Base-by-base conservation (phyloP, 37 sponge, comb jelly and placozoan species). In the Bolinopsis microptera region DNA sequence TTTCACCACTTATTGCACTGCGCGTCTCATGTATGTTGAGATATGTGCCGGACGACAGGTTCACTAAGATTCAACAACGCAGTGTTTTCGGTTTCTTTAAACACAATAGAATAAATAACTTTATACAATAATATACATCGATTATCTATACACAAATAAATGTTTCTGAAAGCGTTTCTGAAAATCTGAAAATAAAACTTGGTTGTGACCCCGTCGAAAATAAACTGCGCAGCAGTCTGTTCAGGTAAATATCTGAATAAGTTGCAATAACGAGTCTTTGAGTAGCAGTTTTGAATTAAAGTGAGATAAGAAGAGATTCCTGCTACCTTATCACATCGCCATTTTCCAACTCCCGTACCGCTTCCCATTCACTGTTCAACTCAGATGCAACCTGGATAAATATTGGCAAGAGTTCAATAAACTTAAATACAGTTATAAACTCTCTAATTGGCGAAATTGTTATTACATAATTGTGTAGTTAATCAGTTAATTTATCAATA, bases 301-400 rank as follows among this genome's bases (percentile, higher is more conserved):
- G n/a, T n/a, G n/a, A n/a, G n/a, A n/a, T 18, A 67, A 67, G 13
- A 16, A 13, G 5, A 77, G 37, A 16, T 1, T 77, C 36, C 21
- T 32, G 80, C 39, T 41, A 86, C 30, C 90, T 86, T 13, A 34
- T 22, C 30, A 86, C 30, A 3, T 86, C 90, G 27, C 90, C 90
- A 40, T 86, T 86, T 40, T 86, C 90, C 26, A 86, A 41, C 61
- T 86, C 90, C 13, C 90, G n/a, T 23, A 41, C 34, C 61, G 41
- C 23, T 48, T 86, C 90, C 90, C 90, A 86, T 39, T 86, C 90
- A 24, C 36, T 86, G 26, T 86, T 86, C 36, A 86, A 34, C 31
- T 86, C 90, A 25, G 90, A 86, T 0, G 90, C 90, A 38, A 86
- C 90, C 90, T 86, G 41, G 26, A n/a, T n/a, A n/a, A n/a, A n/a